These are phyloP conservation scores for Cataglyphis livida DNA, from an alignment of 2,888 invertebrate genomes.

Conservation along the genomic window DNA sequence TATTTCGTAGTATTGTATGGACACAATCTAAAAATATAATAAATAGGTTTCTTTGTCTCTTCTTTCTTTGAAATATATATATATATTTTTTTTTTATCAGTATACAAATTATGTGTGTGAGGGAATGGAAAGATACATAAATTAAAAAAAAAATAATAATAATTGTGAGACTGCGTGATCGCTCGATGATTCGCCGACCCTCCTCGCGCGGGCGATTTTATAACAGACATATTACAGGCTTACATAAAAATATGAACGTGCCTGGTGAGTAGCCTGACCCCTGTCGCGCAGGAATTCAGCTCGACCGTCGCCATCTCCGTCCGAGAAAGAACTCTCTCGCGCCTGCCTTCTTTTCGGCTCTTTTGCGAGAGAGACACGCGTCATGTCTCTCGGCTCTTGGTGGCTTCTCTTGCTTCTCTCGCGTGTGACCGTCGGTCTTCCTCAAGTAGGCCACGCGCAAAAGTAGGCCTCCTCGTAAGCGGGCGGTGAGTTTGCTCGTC, in stretches of 20 bases:
- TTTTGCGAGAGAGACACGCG: conserved; percentile 65
- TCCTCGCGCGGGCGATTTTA: conserved; percentile 38
- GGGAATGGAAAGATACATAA: neutral
- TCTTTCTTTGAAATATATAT: neutral
- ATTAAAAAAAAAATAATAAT: neutral
- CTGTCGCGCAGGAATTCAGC: conserved; percentile 52
- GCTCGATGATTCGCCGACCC: conserved; percentile 15
- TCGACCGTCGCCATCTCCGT: conserved; percentile 31
- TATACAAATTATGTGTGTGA: neutral
- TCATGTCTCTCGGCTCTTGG: conserved; percentile 55
- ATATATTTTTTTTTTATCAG: neutral
- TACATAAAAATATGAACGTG: conserved; percentile 40
- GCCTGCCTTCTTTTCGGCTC: conserved; percentile 51
- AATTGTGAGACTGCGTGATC: conserved; percentile 37
- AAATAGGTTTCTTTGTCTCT: conserved; percentile 13
- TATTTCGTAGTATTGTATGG: neutral
- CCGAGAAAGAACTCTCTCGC: conserved; percentile 48
- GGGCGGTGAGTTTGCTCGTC: conserved; percentile 29
- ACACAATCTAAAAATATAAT: conserved; percentile 11
- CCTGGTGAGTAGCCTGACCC: conserved; percentile 41
- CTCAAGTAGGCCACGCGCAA: conserved; percentile 80
- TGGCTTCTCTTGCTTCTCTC: conserved; percentile 60
- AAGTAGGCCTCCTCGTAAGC: conserved; percentile 77
- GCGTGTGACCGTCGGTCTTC: conserved; percentile 74
- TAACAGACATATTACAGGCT: conserved; percentile 39